These are phyloP conservation scores for Vanacampus margaritifer DNA, from an alignment of 2,113 vertebrate genomes.

Conservation along the genomic window DNA sequence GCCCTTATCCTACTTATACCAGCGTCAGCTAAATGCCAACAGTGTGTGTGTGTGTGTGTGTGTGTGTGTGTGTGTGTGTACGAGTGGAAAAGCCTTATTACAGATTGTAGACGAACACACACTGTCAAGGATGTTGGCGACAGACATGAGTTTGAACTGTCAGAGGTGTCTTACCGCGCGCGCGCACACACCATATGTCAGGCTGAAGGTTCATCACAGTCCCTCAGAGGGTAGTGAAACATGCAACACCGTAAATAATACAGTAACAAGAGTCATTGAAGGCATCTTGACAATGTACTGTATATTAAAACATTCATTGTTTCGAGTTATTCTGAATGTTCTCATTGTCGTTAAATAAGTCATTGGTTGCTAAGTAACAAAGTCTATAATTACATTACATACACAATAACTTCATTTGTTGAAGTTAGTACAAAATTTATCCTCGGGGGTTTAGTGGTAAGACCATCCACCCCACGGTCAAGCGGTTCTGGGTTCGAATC, in stretches of 20 bases:
- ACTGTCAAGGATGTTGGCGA: constrained; percentile 12
- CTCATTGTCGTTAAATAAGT: not conserved
- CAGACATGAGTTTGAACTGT: constrained; percentile 10
- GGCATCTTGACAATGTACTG: not conserved
- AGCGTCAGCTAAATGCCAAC: constrained; percentile 22
- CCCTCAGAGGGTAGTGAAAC: not conserved
- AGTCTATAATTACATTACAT: no score
- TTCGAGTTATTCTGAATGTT: not conserved
- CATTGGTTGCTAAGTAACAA: not conserved
- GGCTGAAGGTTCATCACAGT: not conserved
- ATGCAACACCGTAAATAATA: not conserved
- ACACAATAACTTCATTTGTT: no score
- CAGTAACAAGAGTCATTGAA: not conserved
- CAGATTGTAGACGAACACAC: constrained; percentile 16
- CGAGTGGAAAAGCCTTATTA: constrained; percentile 28
- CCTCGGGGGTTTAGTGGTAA: not conserved
- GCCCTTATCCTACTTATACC: constrained; percentile 48
- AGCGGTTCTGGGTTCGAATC: no score
- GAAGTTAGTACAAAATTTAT: no score
- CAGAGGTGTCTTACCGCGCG: not conserved
- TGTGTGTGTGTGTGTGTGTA: constrained; percentile 3
- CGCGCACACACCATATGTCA: constrained; percentile 8
- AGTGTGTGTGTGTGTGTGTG: constrained; percentile 11
- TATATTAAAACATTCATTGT: constrained; percentile 1
- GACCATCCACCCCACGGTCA: not conserved